Base-by-base conservation (phyloP, 1,140 invertebrate genomes). In the Riptortus pedestris region DNA sequence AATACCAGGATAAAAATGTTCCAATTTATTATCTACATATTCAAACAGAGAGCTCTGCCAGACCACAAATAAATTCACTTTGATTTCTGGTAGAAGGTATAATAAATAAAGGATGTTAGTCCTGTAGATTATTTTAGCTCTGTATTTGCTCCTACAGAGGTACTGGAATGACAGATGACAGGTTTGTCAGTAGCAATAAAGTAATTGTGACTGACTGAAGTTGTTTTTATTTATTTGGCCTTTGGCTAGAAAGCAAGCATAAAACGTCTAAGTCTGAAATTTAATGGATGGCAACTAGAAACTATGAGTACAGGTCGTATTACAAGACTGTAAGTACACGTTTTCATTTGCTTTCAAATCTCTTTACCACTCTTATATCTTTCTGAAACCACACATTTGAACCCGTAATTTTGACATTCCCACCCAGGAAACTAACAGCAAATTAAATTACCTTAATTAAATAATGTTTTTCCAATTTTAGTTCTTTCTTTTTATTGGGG, bases 371-470 rank as follows among this genome's bases (percentile, higher is more conserved):
- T 38, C 14, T 38, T 7, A 5, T 7, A 38, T 38, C 14, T 38
- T 38, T 14, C 31, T 7, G 31, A 38, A 38, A 38, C 31, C 31
- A 38, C 31, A n/a, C n/a, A n/a, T n/a, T 38, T 38, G 5, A 14
- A 5, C 14, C 14, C 5, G 31, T 38, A 38, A 38, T 38, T 5
- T 14, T 38, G 31, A 14, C 14, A 7, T 38, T 7, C 14, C 5
- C 14, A 38, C 14, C 14, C 31, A 38, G 14, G 31, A 38, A 14
- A 5, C 14, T 51, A 51, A 28, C 1, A 5, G 22, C 63, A 62
- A 12, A 24, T 12, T 45, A 27, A 18, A 33, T 64, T 65, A 68
- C 68, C 57, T 69, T 60, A 28, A 58, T 22, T 31, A 68, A 18
- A 4, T 57, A 11, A 31, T 67, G 63, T 7, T 65, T 60, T 47